Evolutionary conservation across 2,113 vertebrate genomes (phyloP), one percentile per base, ranked within the genome.

Genomic region (Oplegnathus fasciatus): DNA sequence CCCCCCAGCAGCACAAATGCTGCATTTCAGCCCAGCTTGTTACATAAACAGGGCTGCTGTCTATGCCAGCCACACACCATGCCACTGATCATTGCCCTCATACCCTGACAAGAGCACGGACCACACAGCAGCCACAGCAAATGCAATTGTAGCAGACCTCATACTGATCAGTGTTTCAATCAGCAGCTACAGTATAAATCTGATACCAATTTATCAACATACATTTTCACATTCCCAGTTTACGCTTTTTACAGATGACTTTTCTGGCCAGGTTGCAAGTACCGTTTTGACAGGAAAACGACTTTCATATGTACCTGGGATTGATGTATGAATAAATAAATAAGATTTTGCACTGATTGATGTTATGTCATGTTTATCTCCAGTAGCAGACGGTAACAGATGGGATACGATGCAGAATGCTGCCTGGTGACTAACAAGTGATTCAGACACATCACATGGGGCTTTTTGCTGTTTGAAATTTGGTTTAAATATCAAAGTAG

Each of bases 351-450:
- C 69, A 46, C 57, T 86, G 86, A 82, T 37, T 82, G 61, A 88
- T 86, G 65, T 42, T 44, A 67, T 75, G 78, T 83, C 73, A 89
- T 85, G 69, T 87, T 89, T 89, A 70, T 78, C 34, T 68, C 34
- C 68, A 68, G 60, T 0, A 83, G 66, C 82, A 85, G 85, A 57
- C 54, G 20, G 65, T n/a, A 69, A 65, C 83, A 88, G 76, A 89
- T 85, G 81, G 70, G 83, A 79, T 58, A 61, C 58, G 68, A 80
- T 34, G 75, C 83, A 82, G 44, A 84, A 78, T 11, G 32, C 42
- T 82, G 83, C 54, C 58, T 54, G 28, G 67, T 91, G 89, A 86
- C 75, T 82, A 87, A 89, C 50, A 48, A 78, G 74, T 82, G 82
- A 89, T 62, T 85, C 85, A 81, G 24, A 69, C 60, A 40, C 22